Evolutionary conservation across 2,113 vertebrate genomes (phyloP), one percentile per base, ranked within the genome.

Genomic region (Neotragus pygmaeus): DNA sequence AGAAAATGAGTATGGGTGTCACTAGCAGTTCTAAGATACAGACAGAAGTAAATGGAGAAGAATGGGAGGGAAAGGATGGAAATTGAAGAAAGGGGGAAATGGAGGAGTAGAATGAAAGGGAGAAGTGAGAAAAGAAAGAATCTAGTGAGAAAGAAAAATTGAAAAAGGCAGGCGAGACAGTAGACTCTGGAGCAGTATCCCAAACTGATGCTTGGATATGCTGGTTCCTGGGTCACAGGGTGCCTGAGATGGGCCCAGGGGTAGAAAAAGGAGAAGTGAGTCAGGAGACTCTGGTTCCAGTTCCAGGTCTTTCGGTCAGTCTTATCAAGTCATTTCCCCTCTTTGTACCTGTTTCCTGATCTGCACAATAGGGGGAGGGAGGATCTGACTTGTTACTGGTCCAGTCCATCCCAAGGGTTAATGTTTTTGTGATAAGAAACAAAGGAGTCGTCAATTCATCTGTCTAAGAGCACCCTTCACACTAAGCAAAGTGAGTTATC

Each of bases 281-380:
- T n/a, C 12, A 2, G 21, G 36, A 75, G 66, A 36, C 28, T 36
- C 28, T 30, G 3, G 33, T 60, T 87, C 58, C 25, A 39, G 27
- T 49, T 53, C 75, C 81, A 70, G 81, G 27, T 62, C 51, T 45
- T 47, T 21, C 43, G 2, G 39, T 86, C 90, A 47, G 17, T n/a
- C 47, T 86, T 49, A 60, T 49, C 96, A 97, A 95, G 92, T 53
- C 95, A 96, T 82, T 92, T 95, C 94, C 94, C 58, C 25, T 87
- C 80, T 97, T 45, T 11, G 36, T 84, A n/a, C 25, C 36, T 7
- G 39, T 64, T 93, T 97, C 94, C 92, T 84, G 57, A 33, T 88
- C 58, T 21, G 15, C 27, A 96, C 90, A 92, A 90, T 28, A 73
- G 57, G 7, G 15, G 39, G 25, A 83, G 23, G 47, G 30, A 87